Evolutionary conservation across 2,888 invertebrate species (phyloP).

Genomic region (Amiota communis): DNA sequence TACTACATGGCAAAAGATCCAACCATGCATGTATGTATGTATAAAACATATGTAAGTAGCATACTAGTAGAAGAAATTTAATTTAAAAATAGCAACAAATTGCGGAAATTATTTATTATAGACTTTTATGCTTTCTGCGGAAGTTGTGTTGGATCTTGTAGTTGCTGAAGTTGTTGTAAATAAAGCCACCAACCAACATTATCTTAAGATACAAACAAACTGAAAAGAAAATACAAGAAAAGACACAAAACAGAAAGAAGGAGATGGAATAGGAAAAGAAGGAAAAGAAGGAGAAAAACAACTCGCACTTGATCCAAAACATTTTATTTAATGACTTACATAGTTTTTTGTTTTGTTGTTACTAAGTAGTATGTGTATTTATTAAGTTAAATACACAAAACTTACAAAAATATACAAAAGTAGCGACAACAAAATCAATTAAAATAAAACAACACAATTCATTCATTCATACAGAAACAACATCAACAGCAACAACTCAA

Average conservation of each 20-base stretch:
- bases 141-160: constrained; percentile 24
- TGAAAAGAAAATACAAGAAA: not conserved
- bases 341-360: constrained; percentile 18
- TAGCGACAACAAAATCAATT: constrained; percentile 33
- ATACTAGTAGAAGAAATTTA: constrained; percentile 1
- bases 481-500: too few species aligned
- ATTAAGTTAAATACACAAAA: constrained; percentile 58
- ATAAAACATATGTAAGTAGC: not conserved
- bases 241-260: not conserved
- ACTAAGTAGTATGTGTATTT: not conserved
- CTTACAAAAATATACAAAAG: too few species aligned
- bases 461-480: not conserved
- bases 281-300: constrained; percentile 17
- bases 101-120: constrained; percentile 62
- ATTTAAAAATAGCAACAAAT: constrained; percentile 22
- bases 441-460: constrained; percentile 14
- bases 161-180: not conserved
- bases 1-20: too few species aligned
- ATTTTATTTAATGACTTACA: constrained; percentile 40
- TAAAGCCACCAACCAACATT: constrained; percentile 28
- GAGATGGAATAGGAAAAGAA: not conserved
- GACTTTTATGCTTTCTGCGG: constrained; percentile 39
- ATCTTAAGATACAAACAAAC: not conserved
- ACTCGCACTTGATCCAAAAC: constrained; percentile 24
- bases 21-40: too few species aligned